Evolutionary conservation across 2,797 vertebrate species (phyloP), one percentile per base, ranked within the genome.

Genomic region (Oreortyx pictus): DNA sequence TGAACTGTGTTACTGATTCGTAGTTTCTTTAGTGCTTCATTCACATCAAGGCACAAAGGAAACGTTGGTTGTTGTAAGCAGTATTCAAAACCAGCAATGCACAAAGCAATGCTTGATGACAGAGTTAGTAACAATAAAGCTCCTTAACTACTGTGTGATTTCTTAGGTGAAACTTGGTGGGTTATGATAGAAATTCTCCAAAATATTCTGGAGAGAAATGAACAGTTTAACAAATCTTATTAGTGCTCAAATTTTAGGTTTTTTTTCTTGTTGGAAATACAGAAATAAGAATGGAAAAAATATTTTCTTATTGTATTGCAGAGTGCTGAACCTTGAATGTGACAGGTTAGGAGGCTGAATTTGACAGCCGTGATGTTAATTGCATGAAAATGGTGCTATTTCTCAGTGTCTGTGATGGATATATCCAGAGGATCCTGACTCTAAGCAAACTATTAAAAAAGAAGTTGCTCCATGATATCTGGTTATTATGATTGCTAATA

Each of bases 301-400:
- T 3, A 7, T 13, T 76, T 54, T 20, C 7, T 27, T 20, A 35
- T 29, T 43, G 9, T 9, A 15, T 67, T 6, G 2, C 5, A 0
- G 35, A 47, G 41, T n/a, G 23, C 29, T 31, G 43, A 35, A 31
- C 14, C 20, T 46, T 11, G 4, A 23, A 29, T 66, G 5, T 33
- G 52, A 25, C 6, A 7, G 61, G 39, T 19, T 8, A 10, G 8
- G 22, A 50, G 46, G 33, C 9, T 62, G 22, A 66, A 68, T 15
- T 6, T 11, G 14, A 22, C 39, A 29, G 46, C 6, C 52, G 3
- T 11, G n/a, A 11, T 23, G 17, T 12, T 39, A 47, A 71, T 25
- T 24, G 7, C 2, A 19, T 43, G 9, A 64, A 31, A 89, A 44
- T 9, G 1, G 16, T 2, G 0, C 4, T 57, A 31, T 22, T 33